Evolutionary conservation across 1,140 invertebrate species (phyloP).

Genomic region (Aphelinus atriplicis): DNA sequence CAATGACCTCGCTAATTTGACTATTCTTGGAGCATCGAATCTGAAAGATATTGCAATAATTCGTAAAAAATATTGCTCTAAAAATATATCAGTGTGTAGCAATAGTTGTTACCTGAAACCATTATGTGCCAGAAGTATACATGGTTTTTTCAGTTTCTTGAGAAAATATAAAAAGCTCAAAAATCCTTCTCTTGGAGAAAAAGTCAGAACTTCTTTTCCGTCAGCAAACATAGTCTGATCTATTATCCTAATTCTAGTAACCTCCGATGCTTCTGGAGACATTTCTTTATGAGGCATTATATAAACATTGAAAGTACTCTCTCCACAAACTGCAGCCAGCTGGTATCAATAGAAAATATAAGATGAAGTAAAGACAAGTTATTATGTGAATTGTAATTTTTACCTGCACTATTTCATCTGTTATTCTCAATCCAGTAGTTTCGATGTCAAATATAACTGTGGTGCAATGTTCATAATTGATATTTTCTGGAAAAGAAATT

Average conservation of each 20-base stretch:
- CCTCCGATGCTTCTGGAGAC: background rate
- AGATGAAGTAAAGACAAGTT: conserved; percentile 15
- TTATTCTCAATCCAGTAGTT: conserved; percentile 32
- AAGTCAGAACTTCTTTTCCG: conserved; percentile 8
- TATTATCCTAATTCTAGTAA: conserved; percentile 23
- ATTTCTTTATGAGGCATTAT: conserved; percentile 36
- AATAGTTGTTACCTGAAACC: conserved; percentile 38
- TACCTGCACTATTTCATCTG: conserved; percentile 37
- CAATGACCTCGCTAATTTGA: conserved; percentile 6
- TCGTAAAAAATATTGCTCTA: too few species aligned
- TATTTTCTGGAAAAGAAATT: background rate
- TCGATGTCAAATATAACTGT: too few species aligned
- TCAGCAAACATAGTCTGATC: conserved; percentile 28
- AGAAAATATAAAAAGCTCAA: conserved; percentile 27
- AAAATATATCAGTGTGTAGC: too few species aligned
- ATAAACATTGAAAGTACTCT: conserved; percentile 27
- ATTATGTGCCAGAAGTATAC: conserved; percentile 34
- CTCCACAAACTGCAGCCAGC: conserved; percentile 19
- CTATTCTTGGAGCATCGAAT: conserved; percentile 34
- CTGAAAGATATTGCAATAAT: conserved; percentile 29
- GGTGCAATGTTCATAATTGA: conserved; percentile 20
- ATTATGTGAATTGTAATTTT: conserved; percentile 8
- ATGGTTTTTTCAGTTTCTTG: conserved; percentile 1
- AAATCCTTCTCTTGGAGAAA: conserved; percentile 9
- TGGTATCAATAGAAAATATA: too few species aligned